Evolutionary conservation across 1,140 invertebrate species (phyloP).

Genomic region (Odontomachus brunneus): DNA sequence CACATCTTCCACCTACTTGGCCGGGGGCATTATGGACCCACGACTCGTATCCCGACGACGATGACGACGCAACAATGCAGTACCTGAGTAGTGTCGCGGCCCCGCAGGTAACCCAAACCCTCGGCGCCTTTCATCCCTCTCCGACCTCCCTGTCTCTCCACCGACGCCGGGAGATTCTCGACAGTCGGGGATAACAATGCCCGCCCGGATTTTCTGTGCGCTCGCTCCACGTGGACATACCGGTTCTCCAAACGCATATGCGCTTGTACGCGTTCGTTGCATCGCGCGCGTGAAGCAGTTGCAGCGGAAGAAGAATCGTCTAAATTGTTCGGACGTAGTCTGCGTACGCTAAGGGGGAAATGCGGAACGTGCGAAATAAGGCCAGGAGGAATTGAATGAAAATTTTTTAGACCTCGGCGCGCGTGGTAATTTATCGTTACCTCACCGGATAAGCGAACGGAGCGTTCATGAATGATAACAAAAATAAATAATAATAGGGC

Average conservation of each 20-base stretch:
- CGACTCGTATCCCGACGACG: constrained; percentile 53
- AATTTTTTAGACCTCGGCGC: constrained; percentile 3
- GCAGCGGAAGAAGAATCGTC: constrained; percentile 9
- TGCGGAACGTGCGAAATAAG: neutral
- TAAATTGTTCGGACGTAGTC: neutral
- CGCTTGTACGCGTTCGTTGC: constrained; percentile 4
- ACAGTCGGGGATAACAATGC: constrained; percentile 64
- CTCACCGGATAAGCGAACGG: neutral
- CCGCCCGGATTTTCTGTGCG: constrained; percentile 61
- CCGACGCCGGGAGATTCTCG: constrained; percentile 60
- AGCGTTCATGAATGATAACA: neutral
- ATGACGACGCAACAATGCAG: constrained; percentile 68
- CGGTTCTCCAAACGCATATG: constrained; percentile 62
- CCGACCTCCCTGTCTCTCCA: constrained; percentile 59
- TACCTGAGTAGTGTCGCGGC: constrained; percentile 67
- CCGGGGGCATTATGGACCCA: constrained; percentile 8
- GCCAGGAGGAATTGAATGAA: neutral
- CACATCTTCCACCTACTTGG: constrained; percentile 34
- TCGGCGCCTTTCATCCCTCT: constrained; percentile 71
- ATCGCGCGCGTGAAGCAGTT: constrained; percentile 52
- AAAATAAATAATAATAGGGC: neutral
- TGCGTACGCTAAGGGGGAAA: constrained; percentile 3
- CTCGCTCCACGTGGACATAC: constrained; percentile 57
- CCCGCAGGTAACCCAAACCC: constrained; percentile 69
- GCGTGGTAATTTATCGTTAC: neutral